Evolutionary conservation across 2,888 invertebrate species (phyloP), one percentile per base, ranked within the genome.

Genomic region (Ellobium chinense): DNA sequence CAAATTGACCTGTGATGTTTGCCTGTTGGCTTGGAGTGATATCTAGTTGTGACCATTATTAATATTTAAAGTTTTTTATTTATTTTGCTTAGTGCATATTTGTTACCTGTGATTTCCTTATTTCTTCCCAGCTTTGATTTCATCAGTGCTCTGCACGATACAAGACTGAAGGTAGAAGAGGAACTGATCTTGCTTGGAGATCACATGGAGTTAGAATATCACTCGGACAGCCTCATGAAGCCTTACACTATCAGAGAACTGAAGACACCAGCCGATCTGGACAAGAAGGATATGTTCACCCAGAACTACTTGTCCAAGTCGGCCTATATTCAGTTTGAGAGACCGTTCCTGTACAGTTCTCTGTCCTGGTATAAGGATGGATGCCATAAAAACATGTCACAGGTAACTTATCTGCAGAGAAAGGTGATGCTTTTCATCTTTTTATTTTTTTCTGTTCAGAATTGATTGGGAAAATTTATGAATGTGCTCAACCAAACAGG

Each of bases 161-260:
- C 84, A 4, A 62, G 85, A 60, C 60, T 82, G 27, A 68, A 76
- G 36, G 37, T 85, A 9, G 69, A 85, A 36, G 88, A 90, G 34
- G 91, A 91, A 69, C 87, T 91, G 54, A 88, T 92, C 36, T 80
- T 92, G n/a, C 82, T 87, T 1, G 92, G 91, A 1, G 85, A 84
- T 21, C 82, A 85, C 34, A 54, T 75, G 27, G 83, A 83, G 69
- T 80, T 75, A 29, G 74, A 72, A 1, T 62, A 36, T 39, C 68
- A 65, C 46, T 29, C 65, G 7, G 70, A 74, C 37, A 82, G 60
- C 74, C 80, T 80, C 65, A 81, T 83, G 56, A 79, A 85, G 56
- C 79, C 84, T 39, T 90, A 85, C 82, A 77, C 78, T 2, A 62
- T 91, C 14, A 88, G 88, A 12, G 63, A 73, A 7, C 54, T 83